phyloP scores from a whole-genome alignment of 1,140 invertebrate genomes.

The Cryptotermes secundus region DNA sequence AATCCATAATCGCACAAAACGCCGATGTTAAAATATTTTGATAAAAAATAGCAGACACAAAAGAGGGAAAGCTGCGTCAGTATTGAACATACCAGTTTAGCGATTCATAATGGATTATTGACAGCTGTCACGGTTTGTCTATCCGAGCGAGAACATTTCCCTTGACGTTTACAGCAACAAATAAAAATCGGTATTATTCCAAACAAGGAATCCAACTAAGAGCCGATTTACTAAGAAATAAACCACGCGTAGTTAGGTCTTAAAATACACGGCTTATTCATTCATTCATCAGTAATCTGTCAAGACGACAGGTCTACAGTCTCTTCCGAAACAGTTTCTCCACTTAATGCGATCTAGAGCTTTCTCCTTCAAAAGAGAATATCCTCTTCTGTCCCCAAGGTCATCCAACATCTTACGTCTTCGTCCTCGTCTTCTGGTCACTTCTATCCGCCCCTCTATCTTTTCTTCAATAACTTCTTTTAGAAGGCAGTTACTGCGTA shows the following conservation, averaged over 20 bases:
- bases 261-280: neutral
- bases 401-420: too few species aligned
- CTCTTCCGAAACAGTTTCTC: too few species aligned
- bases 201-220: neutral
- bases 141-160: neutral
- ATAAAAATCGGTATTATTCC: neutral
- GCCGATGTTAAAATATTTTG: neutral
- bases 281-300: too few species aligned
- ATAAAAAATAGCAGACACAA: neutral
- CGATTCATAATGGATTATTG: slow-evolving; percentile 17
- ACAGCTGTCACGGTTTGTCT: slow-evolving; percentile 2
- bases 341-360: too few species aligned
- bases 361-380: too few species aligned
- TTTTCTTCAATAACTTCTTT: too few species aligned
- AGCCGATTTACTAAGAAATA: neutral
- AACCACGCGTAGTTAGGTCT: neutral
- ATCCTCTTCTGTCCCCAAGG: too few species aligned
- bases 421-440: too few species aligned
- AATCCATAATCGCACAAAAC: neutral
- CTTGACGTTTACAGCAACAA: neutral
- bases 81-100: neutral
- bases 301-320: too few species aligned
- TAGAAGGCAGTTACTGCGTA: too few species aligned
- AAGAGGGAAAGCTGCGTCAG: neutral
- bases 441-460: too few species aligned